These are phyloP conservation scores for Hypsibius dujardini DNA, from an alignment of 1,140 invertebrate species.

Conservation along the genomic window DNA sequence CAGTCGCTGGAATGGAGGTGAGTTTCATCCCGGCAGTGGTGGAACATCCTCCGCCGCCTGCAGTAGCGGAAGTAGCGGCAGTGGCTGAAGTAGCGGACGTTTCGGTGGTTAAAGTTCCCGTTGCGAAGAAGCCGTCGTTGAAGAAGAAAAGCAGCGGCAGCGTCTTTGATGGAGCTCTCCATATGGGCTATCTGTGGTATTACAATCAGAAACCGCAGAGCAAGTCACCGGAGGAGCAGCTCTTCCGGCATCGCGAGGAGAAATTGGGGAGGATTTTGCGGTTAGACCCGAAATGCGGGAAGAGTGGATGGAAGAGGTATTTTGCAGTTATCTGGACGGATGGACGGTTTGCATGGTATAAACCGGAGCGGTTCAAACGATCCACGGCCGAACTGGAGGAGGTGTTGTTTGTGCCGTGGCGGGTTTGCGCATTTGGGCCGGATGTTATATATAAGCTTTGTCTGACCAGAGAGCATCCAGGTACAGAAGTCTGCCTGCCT, in stretches of 20 bases:
- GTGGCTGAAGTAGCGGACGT: too few species aligned
- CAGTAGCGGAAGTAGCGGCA: too few species aligned
- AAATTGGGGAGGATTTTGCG: neutral
- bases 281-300: neutral
- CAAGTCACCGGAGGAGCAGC: neutral
- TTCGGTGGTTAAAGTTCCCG: neutral
- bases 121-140: conserved; percentile 5
- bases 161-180: neutral
- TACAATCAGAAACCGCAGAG: neutral
- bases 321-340: conserved; percentile 5
- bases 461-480: neutral
- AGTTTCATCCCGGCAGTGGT: too few species aligned
- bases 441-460: neutral
- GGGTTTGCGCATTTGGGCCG: conserved; percentile 4
- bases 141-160: neutral
- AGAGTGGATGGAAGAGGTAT: neutral
- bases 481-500: neutral
- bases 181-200: conserved; percentile 11
- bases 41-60: too few species aligned
- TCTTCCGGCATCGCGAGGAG: neutral
- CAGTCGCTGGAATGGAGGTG: too few species aligned
- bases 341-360: conserved; percentile 10
- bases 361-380: neutral
- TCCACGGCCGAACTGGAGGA: neutral
- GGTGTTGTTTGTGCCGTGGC: conserved; percentile 9